A percentile compares a stretch with the other conserved stretches of the same genome.
These are phyloP conservation scores for Lepidurus arcticus DNA, from an alignment of 1,140 invertebrate species.

Conservation along the genomic window DNA sequence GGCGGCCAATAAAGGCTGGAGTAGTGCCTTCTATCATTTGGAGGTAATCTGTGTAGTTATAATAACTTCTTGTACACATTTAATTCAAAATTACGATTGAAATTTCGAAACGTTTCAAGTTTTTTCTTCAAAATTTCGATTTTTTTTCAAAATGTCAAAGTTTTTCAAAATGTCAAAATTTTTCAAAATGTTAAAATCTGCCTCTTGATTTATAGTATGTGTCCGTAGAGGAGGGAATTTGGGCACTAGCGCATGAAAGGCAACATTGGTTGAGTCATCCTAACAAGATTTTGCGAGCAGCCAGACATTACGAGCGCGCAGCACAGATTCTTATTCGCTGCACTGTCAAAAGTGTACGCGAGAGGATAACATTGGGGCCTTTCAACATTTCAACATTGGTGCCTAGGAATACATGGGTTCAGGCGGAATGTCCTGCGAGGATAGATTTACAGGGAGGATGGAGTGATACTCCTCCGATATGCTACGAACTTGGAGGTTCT, in stretches of 20 bases:
- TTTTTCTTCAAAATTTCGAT: too few species aligned
- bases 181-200: not conserved
- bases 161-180: not conserved
- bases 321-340: conserved; percentile 49
- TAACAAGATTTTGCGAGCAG: conserved; percentile 48
- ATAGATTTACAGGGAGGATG: conserved; percentile 52
- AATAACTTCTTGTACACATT: not conserved
- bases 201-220: conserved; percentile 40
- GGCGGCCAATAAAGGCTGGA: conserved; percentile 48
- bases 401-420: conserved; percentile 44
- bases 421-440: conserved; percentile 50
- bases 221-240: conserved; percentile 42
- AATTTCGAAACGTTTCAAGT: too few species aligned
- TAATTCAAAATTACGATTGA: too few species aligned
- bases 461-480: conserved; percentile 54
- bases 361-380: conserved; percentile 43
- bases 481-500: conserved; percentile 52
- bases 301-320: conserved; percentile 52
- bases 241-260: conserved; percentile 43
- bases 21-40: conserved; percentile 45
- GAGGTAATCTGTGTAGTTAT: conserved; percentile 42
- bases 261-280: conserved; percentile 46
- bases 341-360: conserved; percentile 43
- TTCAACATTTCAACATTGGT: not conserved
- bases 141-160: too few species aligned